These are phyloP conservation scores for Nannoperca australis DNA, from an alignment of 2,797 vertebrate species.

Conservation along the genomic window DNA sequence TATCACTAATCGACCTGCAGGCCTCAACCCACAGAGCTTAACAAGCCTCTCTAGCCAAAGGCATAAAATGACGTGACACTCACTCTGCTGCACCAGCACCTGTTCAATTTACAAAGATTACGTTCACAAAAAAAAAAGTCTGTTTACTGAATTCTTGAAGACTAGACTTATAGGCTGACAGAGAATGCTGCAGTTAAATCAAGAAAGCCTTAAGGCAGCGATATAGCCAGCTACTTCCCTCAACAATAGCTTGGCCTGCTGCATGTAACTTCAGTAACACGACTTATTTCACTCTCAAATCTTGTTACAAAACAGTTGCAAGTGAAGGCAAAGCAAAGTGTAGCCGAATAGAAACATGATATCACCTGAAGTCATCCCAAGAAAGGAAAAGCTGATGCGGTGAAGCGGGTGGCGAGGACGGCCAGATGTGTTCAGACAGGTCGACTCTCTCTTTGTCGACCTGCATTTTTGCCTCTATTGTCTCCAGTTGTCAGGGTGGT, in stretches of 20 bases:
- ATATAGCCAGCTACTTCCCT: background rate
- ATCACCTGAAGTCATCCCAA: slow-evolving; percentile 68
- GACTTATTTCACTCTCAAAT: slow-evolving; percentile 53
- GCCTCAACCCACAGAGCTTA: slow-evolving; percentile 19
- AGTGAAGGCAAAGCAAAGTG: slow-evolving; percentile 67
- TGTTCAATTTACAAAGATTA: slow-evolving; percentile 63
- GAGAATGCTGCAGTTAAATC: slow-evolving; percentile 12
- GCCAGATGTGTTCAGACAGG: slow-evolving; percentile 80
- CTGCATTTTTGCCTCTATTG: slow-evolving; percentile 65
- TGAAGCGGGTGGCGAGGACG: slow-evolving; percentile 60
- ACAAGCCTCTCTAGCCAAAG: slow-evolving; percentile 20
- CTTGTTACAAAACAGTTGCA: slow-evolving; percentile 70
- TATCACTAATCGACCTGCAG: slow-evolving; percentile 37
- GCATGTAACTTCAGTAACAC: slow-evolving; percentile 29
- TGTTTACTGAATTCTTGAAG: slow-evolving; percentile 18
- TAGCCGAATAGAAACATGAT: slow-evolving; percentile 68
- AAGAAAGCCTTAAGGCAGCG: slow-evolving; percentile 22
- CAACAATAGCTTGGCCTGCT: slow-evolving; percentile 1
- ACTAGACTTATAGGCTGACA: slow-evolving; percentile 18
- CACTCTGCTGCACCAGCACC: slow-evolving; percentile 41
- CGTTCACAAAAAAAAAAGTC: background rate
- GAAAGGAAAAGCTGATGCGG: slow-evolving; percentile 41
- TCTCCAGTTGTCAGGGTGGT: slow-evolving; percentile 72
- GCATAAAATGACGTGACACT: slow-evolving; percentile 22
- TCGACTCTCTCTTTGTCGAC: slow-evolving; percentile 55